Base-by-base conservation (phyloP, 2,888 invertebrate species). In the Drosophila suboccidentalis region DNA sequence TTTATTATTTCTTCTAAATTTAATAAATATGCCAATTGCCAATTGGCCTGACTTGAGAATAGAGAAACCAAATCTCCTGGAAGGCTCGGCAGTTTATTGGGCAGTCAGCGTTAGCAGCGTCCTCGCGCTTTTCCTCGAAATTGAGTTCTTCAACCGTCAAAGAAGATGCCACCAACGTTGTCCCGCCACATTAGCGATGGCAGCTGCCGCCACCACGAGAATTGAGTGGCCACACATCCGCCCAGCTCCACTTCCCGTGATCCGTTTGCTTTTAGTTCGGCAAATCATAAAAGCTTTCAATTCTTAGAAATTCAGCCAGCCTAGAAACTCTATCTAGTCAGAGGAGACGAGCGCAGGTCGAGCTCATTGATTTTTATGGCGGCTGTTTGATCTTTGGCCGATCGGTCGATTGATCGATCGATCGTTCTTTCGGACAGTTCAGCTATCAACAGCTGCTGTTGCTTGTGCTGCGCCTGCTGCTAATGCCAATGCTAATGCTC, bases 251-350 rank as follows among this genome's bases (percentile, higher is more conserved):
- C 80, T 80, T 80, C 71, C 80, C 74, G 60, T 74, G 61, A 67
- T 78, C 62, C 57, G 71, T 66, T 34, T 60, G 54, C 49, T 36
- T 36, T 19, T 50, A 49, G 54, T 68, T 88, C 87, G 87, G 87
- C 87, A 83, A 90, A 90, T 76, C 83, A 36, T 81, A 55, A 87
- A 90, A 83, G 87, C 81, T 68, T 46, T 34, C 34, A 74, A 79
- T 87, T 87, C 87, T 88, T 86, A 90, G 87, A 87, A 87, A 68
- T 88, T 67, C 47, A 49, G 71, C 43, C 71, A 77, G 89, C 87
- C 90, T 87, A 87, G 87, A 87, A 87, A 87, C 64, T 90, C 90
- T 87, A 87, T 87, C 87, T 87, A 87, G 87, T 87, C 78, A 71
- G 44, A 11, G 39, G 59, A 61, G 62, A 58, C 55, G 57, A 63